These are phyloP conservation scores for Tringa solitaria DNA, from an alignment of 2,113 vertebrate genomes.

Conservation along the genomic window DNA sequence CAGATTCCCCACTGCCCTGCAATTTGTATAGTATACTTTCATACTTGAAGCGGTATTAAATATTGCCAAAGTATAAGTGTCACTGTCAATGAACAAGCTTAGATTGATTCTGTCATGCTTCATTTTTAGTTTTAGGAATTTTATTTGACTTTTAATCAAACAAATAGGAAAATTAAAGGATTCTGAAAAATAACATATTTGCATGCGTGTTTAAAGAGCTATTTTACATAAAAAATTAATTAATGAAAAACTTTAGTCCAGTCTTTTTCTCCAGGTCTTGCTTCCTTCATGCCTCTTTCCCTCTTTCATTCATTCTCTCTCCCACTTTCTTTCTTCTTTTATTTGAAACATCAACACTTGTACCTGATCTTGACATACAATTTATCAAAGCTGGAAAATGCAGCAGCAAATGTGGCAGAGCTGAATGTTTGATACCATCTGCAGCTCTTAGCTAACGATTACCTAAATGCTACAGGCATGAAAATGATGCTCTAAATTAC, in stretches of 20 bases:
- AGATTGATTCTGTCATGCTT: background rate
- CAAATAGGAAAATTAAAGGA: background rate
- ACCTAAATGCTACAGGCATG: background rate
- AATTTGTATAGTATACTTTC: background rate
- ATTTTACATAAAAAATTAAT: background rate
- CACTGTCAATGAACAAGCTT: background rate
- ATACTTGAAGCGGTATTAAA: background rate
- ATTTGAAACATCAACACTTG: background rate
- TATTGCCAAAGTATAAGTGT: background rate
- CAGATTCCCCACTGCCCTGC: background rate
- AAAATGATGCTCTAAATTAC: background rate
- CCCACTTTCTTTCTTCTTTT: background rate
- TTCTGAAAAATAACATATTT: background rate
- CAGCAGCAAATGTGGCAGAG: background rate
- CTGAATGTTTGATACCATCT: background rate
- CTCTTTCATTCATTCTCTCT: background rate
- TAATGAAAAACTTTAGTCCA: background rate
- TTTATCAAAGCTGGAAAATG: background rate
- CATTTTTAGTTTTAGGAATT: background rate
- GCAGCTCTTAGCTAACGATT: background rate
- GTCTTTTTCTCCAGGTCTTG: background rate
- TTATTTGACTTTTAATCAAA: background rate
- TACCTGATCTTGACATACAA: background rate
- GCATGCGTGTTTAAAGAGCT: background rate
- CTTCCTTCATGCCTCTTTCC: background rate